These are phyloP conservation scores for Drosophila jambulina DNA, from an alignment of 1,140 invertebrate species.

Conservation along the genomic window DNA sequence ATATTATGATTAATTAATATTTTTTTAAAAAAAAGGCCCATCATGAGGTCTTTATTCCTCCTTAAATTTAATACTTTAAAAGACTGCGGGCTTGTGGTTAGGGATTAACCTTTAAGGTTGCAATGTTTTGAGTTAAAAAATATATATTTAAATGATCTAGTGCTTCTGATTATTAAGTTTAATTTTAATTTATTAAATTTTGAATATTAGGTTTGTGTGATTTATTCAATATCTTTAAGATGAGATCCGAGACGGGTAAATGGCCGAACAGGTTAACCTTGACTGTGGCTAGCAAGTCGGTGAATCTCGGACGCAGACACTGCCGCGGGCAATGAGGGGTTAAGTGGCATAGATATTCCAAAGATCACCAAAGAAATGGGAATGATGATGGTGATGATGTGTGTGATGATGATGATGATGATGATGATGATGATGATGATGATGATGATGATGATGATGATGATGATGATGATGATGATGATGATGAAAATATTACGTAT, in stretches of 20 bases:
- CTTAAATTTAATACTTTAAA: not conserved
- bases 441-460: conserved; percentile 8
- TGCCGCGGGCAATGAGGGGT: conserved; percentile 14
- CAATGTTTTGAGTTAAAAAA: not conserved
- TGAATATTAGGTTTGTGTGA: not conserved
- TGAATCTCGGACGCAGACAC: conserved; percentile 22
- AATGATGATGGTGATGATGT: conserved; percentile 3
- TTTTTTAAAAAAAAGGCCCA: not conserved
- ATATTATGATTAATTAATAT: not conserved
- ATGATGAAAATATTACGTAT: too few species aligned
- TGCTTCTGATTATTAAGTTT: not conserved
- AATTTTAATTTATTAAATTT: not conserved
- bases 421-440: conserved; percentile 4
- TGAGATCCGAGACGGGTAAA: conserved; percentile 23
- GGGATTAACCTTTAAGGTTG: not conserved
- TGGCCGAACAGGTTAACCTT: conserved; percentile 60
- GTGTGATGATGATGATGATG: not conserved
- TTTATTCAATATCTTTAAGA: conserved; percentile 5
- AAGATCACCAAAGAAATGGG: conserved; percentile 39
- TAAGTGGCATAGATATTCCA: conserved; percentile 23
- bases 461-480: too few species aligned
- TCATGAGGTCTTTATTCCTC: not conserved
- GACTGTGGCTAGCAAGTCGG: conserved; percentile 47
- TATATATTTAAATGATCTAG: too few species aligned
- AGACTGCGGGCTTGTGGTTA: not conserved